Evolutionary conservation across 2,797 vertebrate species (phyloP).

Genomic region (Serranus cabrilla): DNA sequence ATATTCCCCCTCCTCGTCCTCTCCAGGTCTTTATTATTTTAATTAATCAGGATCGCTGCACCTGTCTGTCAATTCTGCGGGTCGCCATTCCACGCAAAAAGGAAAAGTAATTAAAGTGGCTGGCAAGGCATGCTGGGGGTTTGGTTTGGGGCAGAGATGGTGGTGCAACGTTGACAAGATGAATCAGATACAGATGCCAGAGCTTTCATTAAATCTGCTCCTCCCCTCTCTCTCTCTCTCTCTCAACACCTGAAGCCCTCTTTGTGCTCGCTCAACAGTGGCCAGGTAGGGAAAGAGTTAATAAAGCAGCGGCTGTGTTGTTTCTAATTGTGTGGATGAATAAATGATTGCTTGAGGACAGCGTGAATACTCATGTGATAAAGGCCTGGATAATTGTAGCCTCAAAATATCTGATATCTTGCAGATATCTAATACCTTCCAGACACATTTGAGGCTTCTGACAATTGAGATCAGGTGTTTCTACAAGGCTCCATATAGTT

Average conservation of each 20-base stretch:
- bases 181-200: conserved; percentile 81
- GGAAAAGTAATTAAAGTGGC: conserved; percentile 84
- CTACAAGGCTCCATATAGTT: not conserved
- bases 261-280: conserved; percentile 60
- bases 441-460: conserved; percentile 11
- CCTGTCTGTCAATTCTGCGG: conserved; percentile 83
- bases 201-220: conserved; percentile 80
- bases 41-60: conserved; percentile 86
- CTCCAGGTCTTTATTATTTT: conserved; percentile 81
- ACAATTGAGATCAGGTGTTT: conserved; percentile 6
- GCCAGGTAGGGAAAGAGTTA: conserved; percentile 77
- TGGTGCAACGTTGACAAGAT: conserved; percentile 78
- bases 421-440: conserved; percentile 27
- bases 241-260: conserved; percentile 74
- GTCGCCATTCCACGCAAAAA: conserved; percentile 68
- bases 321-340: conserved; percentile 74
- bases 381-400: conserved; percentile 49
- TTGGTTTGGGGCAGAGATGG: conserved; percentile 80
- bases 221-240: conserved; percentile 30
- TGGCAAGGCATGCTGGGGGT: conserved; percentile 81
- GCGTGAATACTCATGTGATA: conserved; percentile 48
- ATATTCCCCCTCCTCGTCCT: conserved; percentile 62
- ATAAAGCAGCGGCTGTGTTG: conserved; percentile 59
- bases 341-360: conserved; percentile 75
- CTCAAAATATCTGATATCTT: conserved; percentile 52